Evolutionary conservation across 2,797 vertebrate genomes (phyloP), one percentile per base, ranked within the genome.

Genomic region (Sebastes vulpes): DNA sequence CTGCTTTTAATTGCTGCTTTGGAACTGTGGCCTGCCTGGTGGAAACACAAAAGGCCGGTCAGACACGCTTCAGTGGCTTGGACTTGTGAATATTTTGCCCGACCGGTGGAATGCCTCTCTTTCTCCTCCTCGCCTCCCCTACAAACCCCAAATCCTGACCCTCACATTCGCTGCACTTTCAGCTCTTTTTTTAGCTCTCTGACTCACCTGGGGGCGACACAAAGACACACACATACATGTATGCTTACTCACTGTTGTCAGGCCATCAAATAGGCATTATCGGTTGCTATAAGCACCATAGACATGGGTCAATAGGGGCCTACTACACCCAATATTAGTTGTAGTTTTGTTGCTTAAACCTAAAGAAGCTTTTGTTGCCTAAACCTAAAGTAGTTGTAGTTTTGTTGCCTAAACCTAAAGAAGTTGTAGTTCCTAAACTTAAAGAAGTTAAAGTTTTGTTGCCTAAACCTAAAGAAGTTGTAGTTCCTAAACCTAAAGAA

Each of bases 1-100:
- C 93, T 93, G 92, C 94, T 96, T 94, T 97, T 96, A 96, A 96
- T 96, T 96, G 96, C 94, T 79, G 92, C 90, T 90, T 89, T 92
- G 88, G 93, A 91, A 94, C 96, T 86, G 91, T 91, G 93, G 93
- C 93, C 94, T 93, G 92, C 83, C 91, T 65, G 75, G 89, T 90
- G 92, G 92, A 96, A 50, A 93, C 89, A 95, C 94, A 96, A 95
- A 96, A 95, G 95, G 73, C 92, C 81, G 84, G 91, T 96, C 92
- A 91, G 89, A 92, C 93, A 92, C 92, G 93, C 89, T 89, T 96
- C 95, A 95, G 87, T 94, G 91, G 90, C 89, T 92, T 77, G 94
- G 96, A 95, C 87, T 92, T 93, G 92, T 80, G 92, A 94, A 92
- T 96, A 94, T 96, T 96, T 97, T 46, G 95, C 90, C 95, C 89